Evolutionary conservation across 2,797 vertebrate genomes (phyloP).

Genomic region (Lutjanus campechanus): DNA sequence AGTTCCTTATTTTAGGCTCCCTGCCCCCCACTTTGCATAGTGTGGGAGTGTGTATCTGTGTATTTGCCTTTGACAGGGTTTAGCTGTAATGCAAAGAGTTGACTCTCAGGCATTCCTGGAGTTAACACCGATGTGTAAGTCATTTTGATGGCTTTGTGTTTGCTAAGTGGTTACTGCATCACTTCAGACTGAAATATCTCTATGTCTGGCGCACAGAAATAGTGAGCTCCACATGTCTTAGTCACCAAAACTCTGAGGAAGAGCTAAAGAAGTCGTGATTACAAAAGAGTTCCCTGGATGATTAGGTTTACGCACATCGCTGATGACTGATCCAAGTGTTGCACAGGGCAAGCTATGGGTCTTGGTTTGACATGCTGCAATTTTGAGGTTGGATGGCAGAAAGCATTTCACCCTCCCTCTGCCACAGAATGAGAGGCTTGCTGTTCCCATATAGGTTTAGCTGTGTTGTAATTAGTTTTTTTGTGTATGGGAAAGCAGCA

Average conservation of each 20-base stretch:
- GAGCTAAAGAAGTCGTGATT: constrained; percentile 64
- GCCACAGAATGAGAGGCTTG: constrained; percentile 83
- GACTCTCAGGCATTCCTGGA: constrained; percentile 61
- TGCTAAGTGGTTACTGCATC: constrained; percentile 60
- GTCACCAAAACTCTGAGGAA: constrained; percentile 66
- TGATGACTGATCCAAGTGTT: constrained; percentile 71
- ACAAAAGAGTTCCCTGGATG: constrained; percentile 69
- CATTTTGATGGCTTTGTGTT: constrained; percentile 60
- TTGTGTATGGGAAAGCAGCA: constrained; percentile 66
- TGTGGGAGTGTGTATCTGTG: constrained; percentile 44
- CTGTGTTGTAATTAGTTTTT: constrained; percentile 84
- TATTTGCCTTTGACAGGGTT: constrained; percentile 63
- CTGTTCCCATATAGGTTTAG: constrained; percentile 79
- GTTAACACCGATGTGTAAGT: constrained; percentile 66
- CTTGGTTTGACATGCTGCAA: constrained; percentile 79
- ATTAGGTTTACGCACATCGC: constrained; percentile 64
- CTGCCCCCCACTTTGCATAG: constrained; percentile 16
- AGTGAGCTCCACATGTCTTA: constrained; percentile 57
- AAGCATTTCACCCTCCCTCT: constrained; percentile 80
- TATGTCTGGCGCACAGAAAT: constrained; percentile 66
- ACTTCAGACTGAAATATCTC: constrained; percentile 63
- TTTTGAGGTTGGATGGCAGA: constrained; percentile 86
- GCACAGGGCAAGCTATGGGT: constrained; percentile 54
- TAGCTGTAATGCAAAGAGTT: constrained; percentile 53
- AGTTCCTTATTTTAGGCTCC: constrained; percentile 77